Percentiles rank a stretch among this genome's conserved stretches.
These are phyloP conservation scores for Crypturellus tataupa DNA, from an alignment of 2,797 vertebrate genomes.

Conservation along the genomic window DNA sequence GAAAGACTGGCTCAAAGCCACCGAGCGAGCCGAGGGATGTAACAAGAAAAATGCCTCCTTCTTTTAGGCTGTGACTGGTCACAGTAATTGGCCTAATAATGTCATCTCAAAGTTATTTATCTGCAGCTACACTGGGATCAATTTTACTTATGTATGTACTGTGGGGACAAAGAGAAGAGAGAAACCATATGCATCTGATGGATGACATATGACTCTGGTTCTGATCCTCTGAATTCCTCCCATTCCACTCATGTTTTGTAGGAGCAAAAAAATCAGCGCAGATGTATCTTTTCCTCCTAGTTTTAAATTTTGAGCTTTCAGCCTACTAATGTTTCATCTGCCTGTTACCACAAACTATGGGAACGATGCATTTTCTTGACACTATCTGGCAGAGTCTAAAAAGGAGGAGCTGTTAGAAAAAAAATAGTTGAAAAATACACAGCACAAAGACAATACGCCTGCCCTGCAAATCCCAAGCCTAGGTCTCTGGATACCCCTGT, in stretches of 20 bases:
- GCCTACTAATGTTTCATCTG: constrained; percentile 19
- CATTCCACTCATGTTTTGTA: constrained; percentile 36
- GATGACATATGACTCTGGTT: constrained; percentile 38
- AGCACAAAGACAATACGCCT: not conserved
- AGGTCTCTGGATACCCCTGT: not conserved
- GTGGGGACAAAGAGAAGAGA: constrained; percentile 16
- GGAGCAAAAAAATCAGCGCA: constrained; percentile 26
- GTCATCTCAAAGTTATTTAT: constrained; percentile 7
- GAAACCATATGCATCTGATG: constrained; percentile 47
- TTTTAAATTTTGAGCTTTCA: constrained; percentile 36
- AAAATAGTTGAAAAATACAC: not conserved
- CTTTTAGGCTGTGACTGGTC: not conserved
- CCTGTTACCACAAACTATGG: not conserved
- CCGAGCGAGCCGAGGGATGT: not conserved
- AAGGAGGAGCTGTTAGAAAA: not conserved
- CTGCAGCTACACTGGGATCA: not conserved
- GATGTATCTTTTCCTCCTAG: constrained; percentile 10
- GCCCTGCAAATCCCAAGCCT: not conserved
- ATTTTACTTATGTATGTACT: constrained; percentile 23
- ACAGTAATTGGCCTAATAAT: constrained; percentile 18
- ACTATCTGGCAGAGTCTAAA: not conserved
- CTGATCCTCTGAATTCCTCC: constrained; percentile 42
- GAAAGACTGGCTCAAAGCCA: not conserved
- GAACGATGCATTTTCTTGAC: not conserved
- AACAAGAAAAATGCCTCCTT: not conserved